Percentiles rank a stretch among this genome's conserved stretches.
These are phyloP conservation scores for Peromyscus aztecus DNA, from an alignment of 2,797 vertebrate species.

Conservation along the genomic window DNA sequence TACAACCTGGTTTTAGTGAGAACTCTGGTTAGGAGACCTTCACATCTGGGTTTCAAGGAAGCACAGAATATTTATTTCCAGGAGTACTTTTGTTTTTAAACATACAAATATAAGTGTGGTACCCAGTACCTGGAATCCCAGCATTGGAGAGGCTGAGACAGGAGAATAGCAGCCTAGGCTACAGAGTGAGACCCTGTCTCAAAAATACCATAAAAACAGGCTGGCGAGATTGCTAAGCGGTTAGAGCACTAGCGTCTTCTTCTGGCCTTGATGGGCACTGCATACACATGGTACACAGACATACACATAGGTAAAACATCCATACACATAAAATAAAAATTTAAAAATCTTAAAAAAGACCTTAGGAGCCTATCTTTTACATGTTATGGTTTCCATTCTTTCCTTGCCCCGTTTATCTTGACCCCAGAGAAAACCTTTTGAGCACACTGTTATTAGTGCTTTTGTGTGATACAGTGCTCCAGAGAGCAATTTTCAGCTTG, in stretches of 20 bases:
- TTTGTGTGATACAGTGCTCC: slow-evolving; percentile 54
- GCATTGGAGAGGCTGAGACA: not conserved
- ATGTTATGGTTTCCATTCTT: slow-evolving; percentile 6
- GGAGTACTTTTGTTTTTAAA: slow-evolving; percentile 50
- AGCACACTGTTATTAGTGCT: not conserved
- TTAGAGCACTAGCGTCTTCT: not conserved
- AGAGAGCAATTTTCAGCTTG: slow-evolving; percentile 41
- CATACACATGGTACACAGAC: not conserved
- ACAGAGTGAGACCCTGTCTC: not conserved
- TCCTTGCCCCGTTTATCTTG: not conserved
- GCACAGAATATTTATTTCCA: slow-evolving; percentile 55
- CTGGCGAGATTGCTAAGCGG: not conserved
- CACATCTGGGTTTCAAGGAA: slow-evolving; percentile 51
- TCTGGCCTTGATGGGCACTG: not conserved
- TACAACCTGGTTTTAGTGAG: slow-evolving; percentile 31
- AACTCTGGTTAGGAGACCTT: slow-evolving; percentile 56
- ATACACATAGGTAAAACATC: not conserved
- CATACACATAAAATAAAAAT: not conserved
- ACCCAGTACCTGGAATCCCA: not conserved
- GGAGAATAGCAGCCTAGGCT: not conserved
- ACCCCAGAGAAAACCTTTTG: slow-evolving; percentile 45
- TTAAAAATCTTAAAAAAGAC: not conserved
- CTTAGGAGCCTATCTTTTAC: slow-evolving; percentile 8
- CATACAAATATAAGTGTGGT: not conserved
- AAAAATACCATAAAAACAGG: not conserved